Base-by-base conservation (phyloP, 1,140 invertebrate genomes). In the Microplitis demolitor region DNA sequence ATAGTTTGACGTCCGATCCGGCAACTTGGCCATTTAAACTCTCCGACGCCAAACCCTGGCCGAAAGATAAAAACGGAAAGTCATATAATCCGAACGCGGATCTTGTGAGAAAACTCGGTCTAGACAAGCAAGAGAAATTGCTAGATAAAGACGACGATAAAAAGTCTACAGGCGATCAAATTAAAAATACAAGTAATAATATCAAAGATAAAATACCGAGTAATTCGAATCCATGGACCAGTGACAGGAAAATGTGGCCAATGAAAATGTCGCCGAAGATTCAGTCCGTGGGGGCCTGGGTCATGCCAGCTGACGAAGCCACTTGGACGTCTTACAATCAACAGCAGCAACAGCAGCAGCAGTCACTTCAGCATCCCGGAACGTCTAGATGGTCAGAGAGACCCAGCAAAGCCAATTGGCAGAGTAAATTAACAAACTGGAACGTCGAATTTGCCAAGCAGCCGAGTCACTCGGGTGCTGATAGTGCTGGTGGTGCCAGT, bases 81-180 rank as follows among this genome's bases (percentile, higher is more conserved):
- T 80, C 84, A 5, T 86, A 84, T 69, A 85, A 85, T 62, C 84
- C 84, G 0, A 86, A 86, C 62, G 85, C 85, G 0, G 82, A 83
- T 9, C 68, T 86, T 1, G 79, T 83, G 45, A 77, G 81, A 4
- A 86, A 84, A 56, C 56, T 86, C 5, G 83, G 82, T 0, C 67
- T 84, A 11, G 82, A 84, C n/a, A 79, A 83, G 14, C 79, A 82
- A 67, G 72, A 73, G 4, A 64, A 45, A 58, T 63, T 76, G 11
- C 53, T 77, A 0, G 73, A 63, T 3, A 76, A 73, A 31, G 51
- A 54, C 13, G 39, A 61, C 35, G 31, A 54, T 13, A 72, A 54
- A 50, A 45, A 54, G 16, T 64, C 62, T 45, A 35, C 45, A 63
- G 11, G 53, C 4, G 60, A 72, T n/a, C 34, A 60, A 31, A 45